Evolutionary conservation across 2,888 invertebrate genomes (phyloP), one percentile per base, ranked within the genome.

Genomic region (Psococerastis gibbosa): DNA sequence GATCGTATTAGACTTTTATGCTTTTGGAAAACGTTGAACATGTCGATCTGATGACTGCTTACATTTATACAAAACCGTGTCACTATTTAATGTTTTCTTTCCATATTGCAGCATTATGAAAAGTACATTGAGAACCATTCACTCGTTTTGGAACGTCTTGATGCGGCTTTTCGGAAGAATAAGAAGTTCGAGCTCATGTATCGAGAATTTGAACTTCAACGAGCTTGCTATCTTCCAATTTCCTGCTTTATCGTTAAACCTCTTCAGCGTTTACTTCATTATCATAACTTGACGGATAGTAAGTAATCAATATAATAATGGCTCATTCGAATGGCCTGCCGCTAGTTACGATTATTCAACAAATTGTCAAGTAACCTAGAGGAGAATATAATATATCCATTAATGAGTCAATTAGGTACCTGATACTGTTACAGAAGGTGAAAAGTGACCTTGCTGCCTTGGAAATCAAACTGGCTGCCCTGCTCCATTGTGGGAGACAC

Each of bases 191-290:
- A 73, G 56, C 71, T 71, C 59, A 65, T 72, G 50, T 83, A 73
- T 61, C 69, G 75, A 43, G 78, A 77, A 51, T 84, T 88, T 60
- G 87, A 88, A 60, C 69, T 75, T 44, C 78, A 81, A 58, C 84
- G 82, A 62, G 73, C 82, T 42, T 88, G 87, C 60, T 88, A 88
- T 57, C 67, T 94, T 51, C 91, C 84, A 2, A 69, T 91, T 43
- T 76, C 80, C 41, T 78, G 80, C 47, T 75, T 89, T 55, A 69
- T 89, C 22, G 64, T 84, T 46, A 82, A 83, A 57, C 84, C 87
- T 9, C 68, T 87, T n/a, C 78, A 80, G 62, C 70, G 94, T 43
- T 65, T 91, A 51, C 66, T 88, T 45, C 88, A 91, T 59, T 88
- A 91, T 62, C 75, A 78, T 57, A 67, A 71, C 17, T 64, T 85